Base-by-base conservation (phyloP, 2,113 vertebrate genomes). In the Catagonus wagneri region DNA sequence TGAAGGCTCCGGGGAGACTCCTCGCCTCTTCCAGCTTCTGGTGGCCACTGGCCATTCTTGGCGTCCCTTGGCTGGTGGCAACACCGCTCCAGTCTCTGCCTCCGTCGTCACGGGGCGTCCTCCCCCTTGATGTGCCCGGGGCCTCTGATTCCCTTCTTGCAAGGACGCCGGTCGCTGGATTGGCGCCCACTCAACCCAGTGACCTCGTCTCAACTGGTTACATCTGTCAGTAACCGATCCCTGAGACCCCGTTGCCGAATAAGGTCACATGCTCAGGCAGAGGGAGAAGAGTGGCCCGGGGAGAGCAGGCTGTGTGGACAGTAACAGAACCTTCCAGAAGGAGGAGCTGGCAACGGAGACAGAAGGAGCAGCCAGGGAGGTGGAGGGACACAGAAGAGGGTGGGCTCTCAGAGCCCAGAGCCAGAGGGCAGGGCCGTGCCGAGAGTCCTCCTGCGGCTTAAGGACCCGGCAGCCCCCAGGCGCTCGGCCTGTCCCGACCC, bases 71-170 rank as follows among this genome's bases (percentile, higher is more conserved):
- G 36, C 32, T n/a, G 10, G 20, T 23, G 39, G 15, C 39, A 9
- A 3, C 12, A 2, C n/a, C 60, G 20, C 68, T 32, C 61, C 9
- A 8, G 9, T 34, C 60, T 69, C 61, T 39, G 89, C 15, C 39
- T 83, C 83, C 0, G 0, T 25, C 19, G 7, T 19, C 72, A 44
- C 6, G 0, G 0, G 27, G 32, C 27, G 3, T 36, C 84, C 39
- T 74, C 32, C 66, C 39, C 44, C 29, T 0, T 0, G 5, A 20
- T n/a, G 19, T 74, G 32, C 66, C 90, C 44, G 25, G 25, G 32
- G 36, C 81, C 58, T 34, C 50, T 72, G 6, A 34, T 44, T 86
- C 80, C 72, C 29, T 79, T 66, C 56, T 90, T 36, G 19, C 6
- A 44, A 66, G 29, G 29, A 32, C 54, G 4, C 83, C 15, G 3